Conservation (phyloP, 2,113 vertebrate genomes). For the Pluvianellus socialis region DNA sequence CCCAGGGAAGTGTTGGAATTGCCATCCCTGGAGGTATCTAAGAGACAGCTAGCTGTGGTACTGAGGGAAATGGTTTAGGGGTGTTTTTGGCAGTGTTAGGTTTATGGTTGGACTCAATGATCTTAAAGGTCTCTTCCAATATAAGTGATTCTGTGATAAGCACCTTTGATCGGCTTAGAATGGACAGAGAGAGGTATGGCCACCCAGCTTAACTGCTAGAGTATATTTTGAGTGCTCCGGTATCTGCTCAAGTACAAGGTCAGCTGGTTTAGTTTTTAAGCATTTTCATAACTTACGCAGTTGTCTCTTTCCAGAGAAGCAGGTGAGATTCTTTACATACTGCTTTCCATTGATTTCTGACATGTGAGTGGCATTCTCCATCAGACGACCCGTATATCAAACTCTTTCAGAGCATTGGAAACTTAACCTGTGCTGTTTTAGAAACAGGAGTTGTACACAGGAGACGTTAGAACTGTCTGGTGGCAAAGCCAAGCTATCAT, state of each 20-base stretch:
- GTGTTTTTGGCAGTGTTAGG: too few relatives aligned
- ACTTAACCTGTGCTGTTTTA: background rate
- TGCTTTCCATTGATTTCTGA: background rate
- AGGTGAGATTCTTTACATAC: background rate
- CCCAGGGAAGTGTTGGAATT: too few relatives aligned
- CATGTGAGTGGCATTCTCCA: background rate
- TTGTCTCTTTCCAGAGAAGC: background rate
- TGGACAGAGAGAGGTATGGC: background rate
- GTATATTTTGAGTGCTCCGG: background rate
- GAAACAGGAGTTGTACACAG: background rate
- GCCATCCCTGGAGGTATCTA: too few relatives aligned
- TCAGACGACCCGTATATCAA: background rate
- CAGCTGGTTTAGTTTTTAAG: background rate
- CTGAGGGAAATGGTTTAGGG: too few relatives aligned
- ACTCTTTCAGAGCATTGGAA: background rate
- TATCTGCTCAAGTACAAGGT: background rate
- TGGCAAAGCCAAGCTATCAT: background rate
- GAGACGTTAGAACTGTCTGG: background rate
- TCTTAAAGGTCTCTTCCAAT: too few relatives aligned
- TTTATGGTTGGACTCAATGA: too few relatives aligned
- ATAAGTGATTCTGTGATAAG: too few relatives aligned
- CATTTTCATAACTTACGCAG: background rate
- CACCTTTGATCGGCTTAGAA: background rate
- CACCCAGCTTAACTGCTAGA: background rate
- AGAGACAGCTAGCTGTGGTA: too few relatives aligned